Evolutionary conservation across 2,888 invertebrate genomes (phyloP).

Genomic region (Synanthedon andrenaeformis): DNA sequence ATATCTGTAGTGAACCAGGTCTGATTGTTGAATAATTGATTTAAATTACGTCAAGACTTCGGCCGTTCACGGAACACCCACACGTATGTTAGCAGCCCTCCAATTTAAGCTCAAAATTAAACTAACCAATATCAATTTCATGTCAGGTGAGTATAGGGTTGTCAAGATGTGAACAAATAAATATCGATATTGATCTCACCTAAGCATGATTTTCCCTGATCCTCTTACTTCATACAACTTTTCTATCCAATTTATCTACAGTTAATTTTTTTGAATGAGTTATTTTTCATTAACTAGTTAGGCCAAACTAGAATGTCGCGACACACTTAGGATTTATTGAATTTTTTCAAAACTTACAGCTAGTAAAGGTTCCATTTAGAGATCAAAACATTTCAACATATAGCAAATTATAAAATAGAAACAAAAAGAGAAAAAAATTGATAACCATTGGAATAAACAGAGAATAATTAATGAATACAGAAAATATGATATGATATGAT

Average conservation of each 20-base stretch:
- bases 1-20: neutral
- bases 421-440: too few relatives aligned
- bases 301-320: neutral
- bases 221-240: too few relatives aligned
- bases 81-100: neutral
- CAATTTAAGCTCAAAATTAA: neutral
- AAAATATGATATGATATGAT: too few relatives aligned
- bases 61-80: neutral
- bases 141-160: constrained; percentile 11
- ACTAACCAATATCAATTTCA: neutral
- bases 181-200: constrained; percentile 5
- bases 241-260: too few relatives aligned
- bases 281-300: neutral
- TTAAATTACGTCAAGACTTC: neutral
- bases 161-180: constrained; percentile 4
- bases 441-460: too few relatives aligned
- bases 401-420: too few relatives aligned
- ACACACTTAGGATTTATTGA: neutral
- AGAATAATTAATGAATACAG: too few relatives aligned
- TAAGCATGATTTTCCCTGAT: too few relatives aligned
- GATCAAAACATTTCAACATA: too few relatives aligned
- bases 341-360: too few relatives aligned
- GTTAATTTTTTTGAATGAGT: too few relatives aligned
- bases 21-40: neutral
- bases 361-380: too few relatives aligned